Percentiles rank a stretch among this genome's conserved stretches.
phyloP scores from a whole-genome alignment of 2,888 invertebrate genomes.

The Nephrotoma flavescens region DNA sequence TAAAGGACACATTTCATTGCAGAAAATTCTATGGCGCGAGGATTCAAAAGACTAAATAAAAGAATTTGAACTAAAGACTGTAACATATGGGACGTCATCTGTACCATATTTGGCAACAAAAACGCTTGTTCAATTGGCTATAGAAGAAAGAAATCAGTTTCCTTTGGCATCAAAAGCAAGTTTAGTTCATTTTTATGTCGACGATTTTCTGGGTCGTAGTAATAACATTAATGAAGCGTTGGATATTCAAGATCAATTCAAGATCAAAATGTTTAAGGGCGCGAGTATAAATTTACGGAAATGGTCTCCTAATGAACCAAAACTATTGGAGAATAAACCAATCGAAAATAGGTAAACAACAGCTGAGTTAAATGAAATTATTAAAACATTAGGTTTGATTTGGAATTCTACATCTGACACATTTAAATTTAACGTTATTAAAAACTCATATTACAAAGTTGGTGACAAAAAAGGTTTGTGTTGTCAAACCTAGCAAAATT shows the following conservation, averaged over 20 bases:
- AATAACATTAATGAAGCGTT: too few species aligned
- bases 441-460: background rate
- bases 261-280: background rate
- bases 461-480: background rate
- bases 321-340: background rate
- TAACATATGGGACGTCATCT: conserved; percentile 13
- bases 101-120: conserved; percentile 13
- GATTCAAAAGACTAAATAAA: conserved; percentile 4
- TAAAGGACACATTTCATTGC: conserved; percentile 11
- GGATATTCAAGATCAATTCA: too few species aligned
- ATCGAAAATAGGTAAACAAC: background rate
- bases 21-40: conserved; percentile 14
- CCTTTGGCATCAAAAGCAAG: conserved; percentile 10
- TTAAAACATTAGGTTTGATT: background rate
- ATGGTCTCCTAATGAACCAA: background rate
- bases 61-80: conserved; percentile 11
- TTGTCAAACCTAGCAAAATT: background rate
- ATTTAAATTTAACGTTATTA: background rate
- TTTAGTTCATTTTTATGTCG: conserved; percentile 10
- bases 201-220: conserved; percentile 4
- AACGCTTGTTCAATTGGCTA: conserved; percentile 11
- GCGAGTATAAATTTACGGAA: background rate
- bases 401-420: background rate
- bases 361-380: background rate
- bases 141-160: conserved; percentile 8